Base-by-base conservation (phyloP, 2,113 vertebrate genomes). In the Ctenomys sociabilis region DNA sequence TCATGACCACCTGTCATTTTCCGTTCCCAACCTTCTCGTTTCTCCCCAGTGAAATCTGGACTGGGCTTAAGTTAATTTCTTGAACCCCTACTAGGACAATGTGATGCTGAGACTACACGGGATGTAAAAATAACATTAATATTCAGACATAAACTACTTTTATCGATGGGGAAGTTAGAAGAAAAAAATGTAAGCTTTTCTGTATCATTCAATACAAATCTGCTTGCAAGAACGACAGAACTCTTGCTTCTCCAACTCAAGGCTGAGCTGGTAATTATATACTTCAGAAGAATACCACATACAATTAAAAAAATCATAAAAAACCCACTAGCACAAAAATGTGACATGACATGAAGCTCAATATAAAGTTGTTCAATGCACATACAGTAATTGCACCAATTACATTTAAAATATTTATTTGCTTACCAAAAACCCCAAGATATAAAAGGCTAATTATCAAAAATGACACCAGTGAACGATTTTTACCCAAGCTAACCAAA, bases 331-430 rank as follows among this genome's bases (percentile, higher is more conserved):
- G 97, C 88, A 88, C 81, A 70, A 98, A 98, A 98, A 98, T 85
- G 95, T 96, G 98, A 98, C 98, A 98, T 97, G 98, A 98, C 95
- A 96, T 93, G 91, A 98, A 98, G 97, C 92, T 98, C 96, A 97
- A 96, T 94, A 97, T 97, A 98, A 98, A 98, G 97, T 97, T 98
- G 84, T 96, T 98, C 97, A 97, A 85, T 94, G 95, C 90, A 93
- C 97, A 97, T 95, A 95, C 80, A 88, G 91, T 98, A 98, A 98
- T 98, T 98, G 98, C 93, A 97, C 88, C 96, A 98, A 98, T 98
- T 98, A 98, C 86, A 96, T 96, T 98, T 97, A 98, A 97, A 98
- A 98, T 98, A 96, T 96, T 95, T 98, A 98, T 98, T 98, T 98
- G 98, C 96, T 98, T 98, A 97, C 98, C 97, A 93, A 90, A 97